Evolutionary conservation across 2,888 invertebrate genomes (phyloP).

Genomic region (Sycophila texana): DNA sequence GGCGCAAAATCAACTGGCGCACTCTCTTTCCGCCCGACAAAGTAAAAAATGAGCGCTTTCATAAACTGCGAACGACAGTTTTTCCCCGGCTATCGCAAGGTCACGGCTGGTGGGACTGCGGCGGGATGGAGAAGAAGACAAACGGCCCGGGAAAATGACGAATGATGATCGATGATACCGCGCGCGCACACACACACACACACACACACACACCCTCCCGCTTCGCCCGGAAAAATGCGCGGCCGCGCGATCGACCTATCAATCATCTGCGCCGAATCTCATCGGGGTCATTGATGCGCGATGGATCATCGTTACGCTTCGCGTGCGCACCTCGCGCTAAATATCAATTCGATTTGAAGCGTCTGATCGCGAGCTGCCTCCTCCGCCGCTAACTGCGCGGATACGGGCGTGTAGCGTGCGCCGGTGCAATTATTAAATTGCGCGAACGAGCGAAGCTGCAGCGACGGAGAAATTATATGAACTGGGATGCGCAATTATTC

Average conservation of each 20-base stretch:
- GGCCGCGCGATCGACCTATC: slow-evolving; percentile 17
- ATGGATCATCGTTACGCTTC: slow-evolving; percentile 42
- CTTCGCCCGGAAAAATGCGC: slow-evolving; percentile 29
- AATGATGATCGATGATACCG: slow-evolving; percentile 48
- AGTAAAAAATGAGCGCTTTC: slow-evolving; percentile 16
- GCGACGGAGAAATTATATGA: too few species aligned
- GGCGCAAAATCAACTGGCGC: background rate
- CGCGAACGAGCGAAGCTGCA: too few species aligned
- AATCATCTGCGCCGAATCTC: slow-evolving; percentile 47
- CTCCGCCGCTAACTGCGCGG: too few species aligned
- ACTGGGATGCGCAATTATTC: background rate
- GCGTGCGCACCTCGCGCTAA: background rate
- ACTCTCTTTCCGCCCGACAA: background rate
- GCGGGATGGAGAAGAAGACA: background rate
- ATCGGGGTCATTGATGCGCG: slow-evolving; percentile 27
- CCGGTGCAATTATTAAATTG: slow-evolving; percentile 22
- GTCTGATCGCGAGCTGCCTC: background rate
- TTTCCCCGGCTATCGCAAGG: slow-evolving; percentile 19
- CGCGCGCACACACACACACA: background rate
- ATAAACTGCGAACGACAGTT: slow-evolving; percentile 28
- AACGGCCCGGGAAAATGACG: slow-evolving; percentile 29
- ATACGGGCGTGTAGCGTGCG: background rate
- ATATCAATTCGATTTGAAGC: slow-evolving; percentile 17
- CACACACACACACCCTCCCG: too few species aligned
- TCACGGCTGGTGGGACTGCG: background rate